Conservation (phyloP, 2,113 vertebrate genomes). For the Malurus alboscapulatus region DNA sequence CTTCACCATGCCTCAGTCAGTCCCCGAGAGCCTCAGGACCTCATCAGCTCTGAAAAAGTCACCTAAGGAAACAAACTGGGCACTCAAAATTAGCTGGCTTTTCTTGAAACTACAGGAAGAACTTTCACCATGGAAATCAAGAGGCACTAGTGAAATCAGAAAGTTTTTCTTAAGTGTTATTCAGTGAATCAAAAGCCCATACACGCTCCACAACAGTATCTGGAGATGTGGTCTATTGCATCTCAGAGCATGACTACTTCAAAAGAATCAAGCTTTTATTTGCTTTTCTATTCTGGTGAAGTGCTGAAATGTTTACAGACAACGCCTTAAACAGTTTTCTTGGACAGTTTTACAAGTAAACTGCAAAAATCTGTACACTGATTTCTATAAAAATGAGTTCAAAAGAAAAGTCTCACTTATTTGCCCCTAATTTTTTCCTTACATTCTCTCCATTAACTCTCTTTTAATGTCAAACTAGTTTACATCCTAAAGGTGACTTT, state of each 20-base stretch:
- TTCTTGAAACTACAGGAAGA: neutral
- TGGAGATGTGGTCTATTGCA: neutral
- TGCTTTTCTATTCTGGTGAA: constrained; percentile 3
- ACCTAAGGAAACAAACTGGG: neutral
- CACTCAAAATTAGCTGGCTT: neutral
- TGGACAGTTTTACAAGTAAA: neutral
- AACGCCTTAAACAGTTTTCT: neutral
- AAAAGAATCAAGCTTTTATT: neutral
- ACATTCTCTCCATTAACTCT: neutral
- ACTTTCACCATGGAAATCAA: neutral
- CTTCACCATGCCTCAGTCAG: neutral
- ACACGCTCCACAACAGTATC: neutral
- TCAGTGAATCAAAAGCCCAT: neutral
- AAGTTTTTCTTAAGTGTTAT: neutral
- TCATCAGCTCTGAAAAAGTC: neutral
- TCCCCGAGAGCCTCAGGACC: neutral
- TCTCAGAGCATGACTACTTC: neutral
- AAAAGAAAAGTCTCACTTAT: neutral
- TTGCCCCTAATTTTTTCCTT: neutral
- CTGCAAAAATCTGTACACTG: neutral
- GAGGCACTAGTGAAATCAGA: constrained; percentile 1
- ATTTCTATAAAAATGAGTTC: neutral
- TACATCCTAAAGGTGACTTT: neutral
- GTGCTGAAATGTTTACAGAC: neutral
- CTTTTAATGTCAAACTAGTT: neutral